Evolutionary conservation across 2,113 vertebrate species (phyloP), one percentile per base, ranked within the genome.

Genomic region (Synchiropus splendidus): DNA sequence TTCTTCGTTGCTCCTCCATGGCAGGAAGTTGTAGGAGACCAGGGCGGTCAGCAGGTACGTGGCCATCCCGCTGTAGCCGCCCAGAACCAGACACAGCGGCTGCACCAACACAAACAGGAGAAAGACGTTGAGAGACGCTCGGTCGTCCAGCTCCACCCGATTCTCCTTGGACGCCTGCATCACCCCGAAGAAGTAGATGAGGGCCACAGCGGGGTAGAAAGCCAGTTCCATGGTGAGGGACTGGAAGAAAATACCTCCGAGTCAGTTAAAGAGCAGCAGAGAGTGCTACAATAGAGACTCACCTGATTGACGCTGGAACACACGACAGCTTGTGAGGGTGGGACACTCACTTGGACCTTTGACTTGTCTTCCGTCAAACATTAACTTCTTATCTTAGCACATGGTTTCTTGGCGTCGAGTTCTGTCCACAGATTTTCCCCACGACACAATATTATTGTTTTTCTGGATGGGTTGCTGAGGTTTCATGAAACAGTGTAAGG

Each of bases 131-230:
- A 86, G 15, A 0, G 86, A 87, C 1, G 87, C 86, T 0, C 76
- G 74, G 6, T 85, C 61, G 2, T 83, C 72, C 59, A 89, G 71
- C 42, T 84, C 61, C 42, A 89, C 53, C 0, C 54, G 64, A 15
- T 81, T 54, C 0, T 77, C 67, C 57, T 79, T 59, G 1, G 73
- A 53, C 0, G 80, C 86, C 42, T 64, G 65, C 47, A 81, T 52
- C 49, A 89, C 82, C 1, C 69, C 78, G 6, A 85, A 87, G 51
- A 89, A 88, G 40, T 89, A 89, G 1, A 85, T 38, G 15, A 89
- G 69, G 0, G 83, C 84, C 54, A 87, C 77, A 0, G 77, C 80
- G 0, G 86, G 85, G 58, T 87, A 89, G 34, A 87, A 78, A 1
- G 79, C 75, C 38, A 87, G 30, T 6, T 86, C 85, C 36, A 51